A percentile compares a stretch with the other conserved stretches of the same genome.
Evolutionary conservation across 2,888 invertebrate species (phyloP).

Genomic region (Platypus cylindrus): DNA sequence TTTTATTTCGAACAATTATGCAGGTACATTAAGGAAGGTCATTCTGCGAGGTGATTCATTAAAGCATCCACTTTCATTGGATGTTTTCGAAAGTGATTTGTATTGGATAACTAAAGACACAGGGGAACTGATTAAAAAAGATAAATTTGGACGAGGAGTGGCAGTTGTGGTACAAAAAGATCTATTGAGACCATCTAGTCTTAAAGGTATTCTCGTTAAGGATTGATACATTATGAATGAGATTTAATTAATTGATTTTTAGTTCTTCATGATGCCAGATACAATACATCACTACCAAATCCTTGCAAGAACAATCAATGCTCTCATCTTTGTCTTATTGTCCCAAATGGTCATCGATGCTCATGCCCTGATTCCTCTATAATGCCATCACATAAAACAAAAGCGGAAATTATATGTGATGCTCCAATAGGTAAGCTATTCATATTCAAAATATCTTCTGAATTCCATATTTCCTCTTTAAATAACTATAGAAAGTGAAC

Average conservation of each 20-base stretch:
- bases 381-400: slow-evolving; percentile 34
- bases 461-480: not conserved
- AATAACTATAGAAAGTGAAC: slow-evolving; percentile 48
- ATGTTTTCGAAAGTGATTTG: slow-evolving; percentile 85
- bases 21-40: slow-evolving; percentile 47
- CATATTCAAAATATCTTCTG: not conserved
- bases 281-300: slow-evolving; percentile 60
- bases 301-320: slow-evolving; percentile 63
- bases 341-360: slow-evolving; percentile 80
- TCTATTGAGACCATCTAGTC: slow-evolving; percentile 72
- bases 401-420: slow-evolving; percentile 64
- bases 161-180: slow-evolving; percentile 71
- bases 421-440: slow-evolving; percentile 40
- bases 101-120: slow-evolving; percentile 89
- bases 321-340: slow-evolving; percentile 84
- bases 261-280: slow-evolving; percentile 73
- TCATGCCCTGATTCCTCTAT: slow-evolving; percentile 71
- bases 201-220: slow-evolving; percentile 54
- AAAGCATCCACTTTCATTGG: slow-evolving; percentile 73
- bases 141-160: slow-evolving; percentile 94
- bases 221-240: not conserved
- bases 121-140: slow-evolving; percentile 78
- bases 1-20: slow-evolving; percentile 2
- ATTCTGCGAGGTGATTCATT: slow-evolving; percentile 61
- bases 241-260: slow-evolving; percentile 19